Percentiles rank a stretch among this genome's conserved stretches.
phyloP scores from a whole-genome alignment of 2,888 invertebrate species.

The Phengaris alcon region DNA sequence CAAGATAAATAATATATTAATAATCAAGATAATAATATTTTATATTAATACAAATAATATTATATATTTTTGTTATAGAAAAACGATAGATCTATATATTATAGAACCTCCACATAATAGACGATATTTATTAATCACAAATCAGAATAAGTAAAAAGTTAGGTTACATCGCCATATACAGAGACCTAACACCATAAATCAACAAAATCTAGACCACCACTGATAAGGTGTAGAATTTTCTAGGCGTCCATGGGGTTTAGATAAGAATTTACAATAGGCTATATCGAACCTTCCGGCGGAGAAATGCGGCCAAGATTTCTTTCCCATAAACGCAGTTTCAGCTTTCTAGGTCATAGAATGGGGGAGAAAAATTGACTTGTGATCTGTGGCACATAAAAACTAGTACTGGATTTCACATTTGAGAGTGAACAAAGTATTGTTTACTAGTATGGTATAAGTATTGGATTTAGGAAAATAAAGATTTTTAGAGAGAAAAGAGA shows the following conservation, averaged over 20 bases:
- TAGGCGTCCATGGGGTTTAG: slow-evolving; percentile 1
- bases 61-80: too few relatives aligned
- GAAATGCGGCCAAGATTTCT: slow-evolving; percentile 44
- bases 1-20: too few relatives aligned
- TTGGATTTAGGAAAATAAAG: background rate
- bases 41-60: too few relatives aligned
- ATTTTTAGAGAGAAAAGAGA: too few relatives aligned
- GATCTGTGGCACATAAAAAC: background rate
- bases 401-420: background rate
- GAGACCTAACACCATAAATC: background rate
- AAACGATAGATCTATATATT: too few relatives aligned
- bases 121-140: too few relatives aligned
- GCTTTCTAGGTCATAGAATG: slow-evolving; percentile 43
- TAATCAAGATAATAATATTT: too few relatives aligned
- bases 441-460: background rate
- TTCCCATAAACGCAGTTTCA: slow-evolving; percentile 46
- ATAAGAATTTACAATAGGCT: slow-evolving; percentile 39
- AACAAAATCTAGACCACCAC: background rate
- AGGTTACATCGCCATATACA: too few relatives aligned
- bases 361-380: slow-evolving; percentile 14
- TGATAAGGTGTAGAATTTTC: slow-evolving; percentile 18
- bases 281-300: slow-evolving; percentile 44
- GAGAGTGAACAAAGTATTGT: too few relatives aligned
- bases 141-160: too few relatives aligned
- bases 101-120: too few relatives aligned